phyloP scores from a whole-genome alignment of 64 coral and sea anemone genomes.

The Montipora efflorescens region DNA sequence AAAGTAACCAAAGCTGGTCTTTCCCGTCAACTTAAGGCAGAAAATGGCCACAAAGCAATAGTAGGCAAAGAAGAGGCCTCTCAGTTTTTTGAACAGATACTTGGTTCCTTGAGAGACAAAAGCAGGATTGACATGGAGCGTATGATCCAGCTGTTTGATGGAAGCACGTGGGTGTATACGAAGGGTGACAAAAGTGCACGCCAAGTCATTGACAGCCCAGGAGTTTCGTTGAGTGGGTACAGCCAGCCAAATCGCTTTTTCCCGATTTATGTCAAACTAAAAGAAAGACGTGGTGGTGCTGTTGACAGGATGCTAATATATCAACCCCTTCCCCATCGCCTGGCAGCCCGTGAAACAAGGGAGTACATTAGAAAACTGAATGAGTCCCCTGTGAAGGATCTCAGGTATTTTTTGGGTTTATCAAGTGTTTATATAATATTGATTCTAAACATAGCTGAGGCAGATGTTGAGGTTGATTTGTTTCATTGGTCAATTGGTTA shows the following conservation, averaged over 20 bases:
- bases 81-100: constrained; percentile 38
- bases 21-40: constrained; percentile 44
- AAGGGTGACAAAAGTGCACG: background rate
- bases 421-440: background rate
- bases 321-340: background rate
- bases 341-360: background rate
- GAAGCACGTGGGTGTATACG: constrained; percentile 18
- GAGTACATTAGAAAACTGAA: constrained; percentile 1
- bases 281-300: constrained; percentile 35
- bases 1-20: constrained; percentile 56
- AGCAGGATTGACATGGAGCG: constrained; percentile 18
- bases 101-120: constrained; percentile 30
- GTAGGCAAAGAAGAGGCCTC: constrained; percentile 63
- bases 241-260: constrained; percentile 18
- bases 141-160: constrained; percentile 14
- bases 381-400: constrained; percentile 15
- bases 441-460: background rate
- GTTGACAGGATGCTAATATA: constrained; percentile 36
- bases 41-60: constrained; percentile 47
- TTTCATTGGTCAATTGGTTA: background rate
- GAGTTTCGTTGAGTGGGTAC: background rate
- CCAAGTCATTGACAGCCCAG: constrained; percentile 8
- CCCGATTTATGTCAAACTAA: constrained; percentile 48
- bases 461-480: background rate
- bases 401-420: constrained; percentile 1